Evolutionary conservation across 2,888 invertebrate genomes (phyloP), one percentile per base, ranked within the genome.

Genomic region (Xestoiulus laeticollis): DNA sequence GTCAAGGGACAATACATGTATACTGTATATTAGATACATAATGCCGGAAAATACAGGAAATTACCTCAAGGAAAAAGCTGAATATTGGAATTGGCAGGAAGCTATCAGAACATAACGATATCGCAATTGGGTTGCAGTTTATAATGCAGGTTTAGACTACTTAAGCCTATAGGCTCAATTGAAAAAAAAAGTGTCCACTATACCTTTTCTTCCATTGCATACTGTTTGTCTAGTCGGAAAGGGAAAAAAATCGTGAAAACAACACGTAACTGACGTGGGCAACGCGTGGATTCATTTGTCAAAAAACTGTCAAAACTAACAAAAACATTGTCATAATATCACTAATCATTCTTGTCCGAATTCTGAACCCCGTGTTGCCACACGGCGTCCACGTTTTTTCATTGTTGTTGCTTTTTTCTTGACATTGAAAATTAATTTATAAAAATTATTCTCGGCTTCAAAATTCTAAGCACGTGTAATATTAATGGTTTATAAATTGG

Each of bases 281-380:
- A 68, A 22, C 22, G 26, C 68, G 68, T 68, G 68, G 68, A 68
- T 68, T 68, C 68, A 68, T 68, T 68, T 68, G 68, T 68, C 68
- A 68, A 84, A 84, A 84, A 84, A 84, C 43, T 84, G 84, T 84
- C 84, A 84, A 38, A 84, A 84, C 84, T 38, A 84, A 84, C 43
- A 84, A 84, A 84, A 84, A 84, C 84, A 84, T 33, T 84, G 84
- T 84, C 84, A 84, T 84, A 84, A 84, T 84, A 84, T 68, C 68
- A 68, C 68, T 68, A 68, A 68, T 68, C 68, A 68, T 68, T 68
- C 68, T 68, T 68, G 68, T 68, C 22, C 68, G 68, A 68, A 68
- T 68, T 68, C 68, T 68, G 68, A 68, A 68, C 68, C 26, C 68
- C 68, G 26, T 68, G 68, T 68, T 68, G 22, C 26, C 68, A 68